Evolutionary conservation across 2,113 vertebrate genomes (phyloP).

Genomic region (Naja naja): DNA sequence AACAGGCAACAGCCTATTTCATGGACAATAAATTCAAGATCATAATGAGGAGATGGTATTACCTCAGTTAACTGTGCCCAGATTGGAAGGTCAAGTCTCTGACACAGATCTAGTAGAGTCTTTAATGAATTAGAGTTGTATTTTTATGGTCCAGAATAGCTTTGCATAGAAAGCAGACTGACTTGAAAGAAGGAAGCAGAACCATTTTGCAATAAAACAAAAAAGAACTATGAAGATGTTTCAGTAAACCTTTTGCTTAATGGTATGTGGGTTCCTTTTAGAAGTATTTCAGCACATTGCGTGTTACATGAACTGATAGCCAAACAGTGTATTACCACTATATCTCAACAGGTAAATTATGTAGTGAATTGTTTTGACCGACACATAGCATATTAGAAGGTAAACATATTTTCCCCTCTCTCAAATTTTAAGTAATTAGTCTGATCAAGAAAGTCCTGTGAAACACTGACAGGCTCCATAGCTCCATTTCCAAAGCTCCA

Average conservation of each 20-base stretch:
- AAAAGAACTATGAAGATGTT: conserved; percentile 48
- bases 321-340: neutral
- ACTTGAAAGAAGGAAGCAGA: conserved; percentile 48
- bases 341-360: neutral
- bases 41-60: conserved; percentile 71
- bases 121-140: conserved; percentile 74
- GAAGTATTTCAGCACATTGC: neutral
- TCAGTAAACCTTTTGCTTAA: conserved; percentile 19
- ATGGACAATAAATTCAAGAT: conserved; percentile 77
- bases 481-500: neutral
- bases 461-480: neutral
- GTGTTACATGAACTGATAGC: neutral
- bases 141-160: conserved; percentile 68
- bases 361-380: neutral
- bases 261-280: neutral
- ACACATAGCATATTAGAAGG: neutral
- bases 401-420: neutral
- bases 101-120: conserved; percentile 65
- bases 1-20: conserved; percentile 76
- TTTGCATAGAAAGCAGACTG: conserved; percentile 59
- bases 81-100: conserved; percentile 71
- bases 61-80: conserved; percentile 71
- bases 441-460: neutral
- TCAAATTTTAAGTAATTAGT: neutral
- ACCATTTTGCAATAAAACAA: conserved; percentile 32